Evolutionary conservation across 2,113 vertebrate species (phyloP), one percentile per base, ranked within the genome.

Genomic region (Brachirus orientalis): DNA sequence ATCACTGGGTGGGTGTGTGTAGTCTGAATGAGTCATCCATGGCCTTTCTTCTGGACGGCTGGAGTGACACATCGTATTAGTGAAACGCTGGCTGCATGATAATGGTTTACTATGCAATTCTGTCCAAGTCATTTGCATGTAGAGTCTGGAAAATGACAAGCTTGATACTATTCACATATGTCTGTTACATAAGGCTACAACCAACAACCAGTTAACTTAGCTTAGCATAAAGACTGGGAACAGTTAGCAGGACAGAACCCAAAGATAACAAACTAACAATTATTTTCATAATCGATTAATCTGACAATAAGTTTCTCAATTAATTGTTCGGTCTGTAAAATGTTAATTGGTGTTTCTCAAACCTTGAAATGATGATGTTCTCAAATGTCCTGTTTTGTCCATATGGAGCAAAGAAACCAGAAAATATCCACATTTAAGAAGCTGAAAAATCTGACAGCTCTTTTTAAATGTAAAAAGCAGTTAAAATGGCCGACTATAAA

Each of bases 21-120:
- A 46, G 61, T 59, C 52, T 55, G 37, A 2, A 7, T 83, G 68
- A 76, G n/a, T 81, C 83, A 85, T 68, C 20, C 17, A n/a, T 1
- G 0, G 33, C 37, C n/a, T 78, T 51, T 76, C 41, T 63, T 75
- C 28, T 10, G 37, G 51, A 48, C 8, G 7, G 33, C 47, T 48
- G 57, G 7, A 72, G 47, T n/a, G 44, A 72, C 37, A 65, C 10
- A 18, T 12, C 56, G 45, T 48, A 50, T 45, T 10, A 19, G 46
- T 45, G 13, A 44, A 59, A 53, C 38, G n/a, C 3, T 1, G 44
- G 14, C 43, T 63, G 18, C 14, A 48, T n/a, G 36, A n/a, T n/a
- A n/a, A n/a, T n/a, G n/a, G 18, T 22, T 0, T 13, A 48, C 35
- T 18, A n/a, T 37, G 17, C 33, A 44, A 68, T 44, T 58, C 2